Base-by-base conservation (phyloP, 2,797 vertebrate genomes). In the Pipistrellus pygmaeus region DNA sequence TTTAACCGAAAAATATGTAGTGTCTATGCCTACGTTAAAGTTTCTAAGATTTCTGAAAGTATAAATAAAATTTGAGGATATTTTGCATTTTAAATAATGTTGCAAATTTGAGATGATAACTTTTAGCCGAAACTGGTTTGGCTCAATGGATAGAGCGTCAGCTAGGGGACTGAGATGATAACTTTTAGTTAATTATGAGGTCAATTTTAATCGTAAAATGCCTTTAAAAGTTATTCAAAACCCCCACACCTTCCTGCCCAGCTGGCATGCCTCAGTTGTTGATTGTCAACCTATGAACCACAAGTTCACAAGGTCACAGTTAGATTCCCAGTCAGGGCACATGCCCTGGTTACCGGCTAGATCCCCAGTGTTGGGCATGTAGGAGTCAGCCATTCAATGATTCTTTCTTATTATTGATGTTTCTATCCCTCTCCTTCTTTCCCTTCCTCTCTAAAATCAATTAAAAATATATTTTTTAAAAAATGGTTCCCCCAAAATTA, bases 201-300 rank as follows among this genome's bases (percentile, higher is more conserved):
- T 91, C n/a, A 60, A 68, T 88, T 93, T 94, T 81, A 71, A 78
- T 91, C 13, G 11, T 81, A 77, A 83, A 68, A 55, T 38, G 8
- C 44, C 60, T 85, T 78, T 85, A 23, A 30, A 62, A 62, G 27
- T 62, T 2, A 25, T 27, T 60, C 57, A 60, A 5, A 6, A 12
- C 1, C 2, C 25, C 11, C 57, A 27, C 23, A 60, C 11, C 11
- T 60, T 25, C 57, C 25, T 60, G 11, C 57, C 25, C 25, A 60
- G 57, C 57, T 60, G 57, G 25, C 25, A 27, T 60, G 11, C 57
- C 25, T 60, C 25, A 60, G 57, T 27, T 27, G 25, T 60, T 60
- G 25, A 60, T 25, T 11, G 2, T 60, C 57, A 60, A 60, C 57
- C 57, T 60, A 60, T 27, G 57, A 60, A 60, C 57, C 57, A 27